Evolutionary conservation across 2,797 vertebrate genomes (phyloP).

Genomic region (Eospalax fontanierii): DNA sequence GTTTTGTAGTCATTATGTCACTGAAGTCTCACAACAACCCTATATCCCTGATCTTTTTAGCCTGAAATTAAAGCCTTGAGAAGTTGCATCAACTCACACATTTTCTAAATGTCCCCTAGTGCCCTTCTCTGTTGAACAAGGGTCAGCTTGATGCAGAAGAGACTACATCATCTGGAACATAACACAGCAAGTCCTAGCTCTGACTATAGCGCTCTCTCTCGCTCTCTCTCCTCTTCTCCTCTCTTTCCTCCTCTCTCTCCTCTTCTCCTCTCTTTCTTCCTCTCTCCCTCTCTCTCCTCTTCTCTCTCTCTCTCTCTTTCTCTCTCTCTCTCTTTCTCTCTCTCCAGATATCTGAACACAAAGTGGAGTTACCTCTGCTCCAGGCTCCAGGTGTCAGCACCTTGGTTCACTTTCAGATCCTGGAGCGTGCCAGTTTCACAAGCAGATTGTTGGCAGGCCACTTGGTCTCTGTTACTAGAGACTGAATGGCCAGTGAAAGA

Average conservation of each 20-base stretch:
- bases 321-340: too few species aligned
- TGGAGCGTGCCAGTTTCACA: constrained; percentile 67
- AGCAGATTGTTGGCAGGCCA: constrained; percentile 68
- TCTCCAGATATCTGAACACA: background rate
- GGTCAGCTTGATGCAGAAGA: background rate
- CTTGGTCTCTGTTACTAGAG: constrained; percentile 66
- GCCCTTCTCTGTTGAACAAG: background rate
- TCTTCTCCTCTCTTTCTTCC: too few species aligned
- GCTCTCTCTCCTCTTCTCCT: too few species aligned
- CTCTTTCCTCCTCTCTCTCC: too few species aligned
- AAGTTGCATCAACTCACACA: background rate
- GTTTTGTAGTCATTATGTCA: background rate
- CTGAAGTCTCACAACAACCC: background rate
- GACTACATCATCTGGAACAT: background rate
- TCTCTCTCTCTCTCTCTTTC: too few species aligned
- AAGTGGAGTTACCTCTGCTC: background rate
- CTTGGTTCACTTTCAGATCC: constrained; percentile 61
- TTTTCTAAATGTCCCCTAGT: background rate
- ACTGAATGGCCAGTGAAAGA: constrained; percentile 74
- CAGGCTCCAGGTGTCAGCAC: background rate
- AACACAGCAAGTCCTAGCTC: background rate
- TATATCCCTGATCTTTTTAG: background rate
- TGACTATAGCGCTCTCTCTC: too few species aligned
- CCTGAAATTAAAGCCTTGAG: constrained; percentile 15
- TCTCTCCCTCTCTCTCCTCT: too few species aligned